A percentile compares a stretch with the other conserved stretches of the same genome.
Evolutionary conservation across 2,888 invertebrate genomes (phyloP).

Genomic region (Coleophora flavipennella): DNA sequence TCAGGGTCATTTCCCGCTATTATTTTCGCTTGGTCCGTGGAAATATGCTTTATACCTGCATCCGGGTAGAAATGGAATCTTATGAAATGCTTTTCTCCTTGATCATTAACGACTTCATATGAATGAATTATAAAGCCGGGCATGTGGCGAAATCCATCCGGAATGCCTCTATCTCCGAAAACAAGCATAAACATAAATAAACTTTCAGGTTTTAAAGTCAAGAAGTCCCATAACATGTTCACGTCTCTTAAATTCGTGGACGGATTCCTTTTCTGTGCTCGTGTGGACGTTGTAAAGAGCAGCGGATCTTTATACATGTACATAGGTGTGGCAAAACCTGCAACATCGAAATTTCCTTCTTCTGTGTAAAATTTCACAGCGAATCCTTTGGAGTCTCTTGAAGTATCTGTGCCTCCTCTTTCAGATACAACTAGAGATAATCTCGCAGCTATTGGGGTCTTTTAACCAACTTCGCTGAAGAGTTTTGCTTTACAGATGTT

Average conservation of each 20-base stretch:
- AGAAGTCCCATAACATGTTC: constrained; percentile 64
- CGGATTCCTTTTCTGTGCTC: constrained; percentile 71
- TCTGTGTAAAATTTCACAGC: constrained; percentile 39
- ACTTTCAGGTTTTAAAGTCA: constrained; percentile 72
- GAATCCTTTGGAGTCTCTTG: constrained; percentile 47
- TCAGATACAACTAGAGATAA: constrained; percentile 75
- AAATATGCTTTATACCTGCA: constrained; percentile 85
- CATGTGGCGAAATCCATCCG: constrained; percentile 90
- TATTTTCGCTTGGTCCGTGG: constrained; percentile 72
- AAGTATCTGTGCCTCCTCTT: constrained; percentile 73
- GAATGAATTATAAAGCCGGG: constrained; percentile 92
- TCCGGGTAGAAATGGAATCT: constrained; percentile 92
- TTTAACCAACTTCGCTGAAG: constrained; percentile 73
- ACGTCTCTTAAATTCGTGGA: constrained; percentile 45
- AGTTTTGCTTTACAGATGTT: constrained; percentile 60
- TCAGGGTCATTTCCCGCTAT: constrained; percentile 83
- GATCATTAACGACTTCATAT: constrained; percentile 84
- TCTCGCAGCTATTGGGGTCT: constrained; percentile 68
- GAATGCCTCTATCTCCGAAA: constrained; percentile 88
- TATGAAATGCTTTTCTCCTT: constrained; percentile 79
- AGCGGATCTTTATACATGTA: constrained; percentile 70
- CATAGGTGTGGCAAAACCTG: constrained; percentile 68
- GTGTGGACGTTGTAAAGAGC: constrained; percentile 65
- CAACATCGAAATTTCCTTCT: constrained; percentile 32
- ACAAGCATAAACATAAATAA: constrained; percentile 82